Evolutionary conservation across 1,140 invertebrate species (phyloP).

Genomic region (Lasioglossum albipes): DNA sequence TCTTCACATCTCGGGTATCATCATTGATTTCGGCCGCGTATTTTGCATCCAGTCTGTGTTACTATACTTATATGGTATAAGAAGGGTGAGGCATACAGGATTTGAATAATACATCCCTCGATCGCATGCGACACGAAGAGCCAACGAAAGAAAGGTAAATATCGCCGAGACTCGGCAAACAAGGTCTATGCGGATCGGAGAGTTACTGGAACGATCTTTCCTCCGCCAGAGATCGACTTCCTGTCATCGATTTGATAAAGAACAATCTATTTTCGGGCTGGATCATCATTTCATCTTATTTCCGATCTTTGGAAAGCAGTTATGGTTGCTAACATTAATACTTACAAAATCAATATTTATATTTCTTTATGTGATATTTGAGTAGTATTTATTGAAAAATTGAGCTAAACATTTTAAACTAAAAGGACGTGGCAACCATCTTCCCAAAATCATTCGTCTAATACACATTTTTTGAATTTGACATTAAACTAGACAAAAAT

Average conservation of each 20-base stretch:
- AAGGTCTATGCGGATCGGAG: conserved; percentile 9
- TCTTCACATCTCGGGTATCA: too few relatives aligned
- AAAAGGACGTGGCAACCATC: too few relatives aligned
- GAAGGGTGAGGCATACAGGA: conserved; percentile 25
- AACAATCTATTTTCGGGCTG: neutral
- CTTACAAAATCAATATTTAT: too few relatives aligned
- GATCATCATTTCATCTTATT: neutral
- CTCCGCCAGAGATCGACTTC: neutral
- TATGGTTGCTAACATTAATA: too few relatives aligned
- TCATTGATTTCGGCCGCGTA: neutral
- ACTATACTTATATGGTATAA: conserved; percentile 19
- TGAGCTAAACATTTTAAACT: too few relatives aligned
- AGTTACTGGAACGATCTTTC: conserved; percentile 16
- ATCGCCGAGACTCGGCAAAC: conserved; percentile 34
- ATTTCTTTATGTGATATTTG: too few relatives aligned
- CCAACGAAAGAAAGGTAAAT: conserved; percentile 50
- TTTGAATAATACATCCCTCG: conserved; percentile 48
- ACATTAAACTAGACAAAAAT: too few relatives aligned
- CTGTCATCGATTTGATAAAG: neutral
- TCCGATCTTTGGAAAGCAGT: neutral
- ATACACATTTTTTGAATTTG: too few relatives aligned
- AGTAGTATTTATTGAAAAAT: too few relatives aligned
- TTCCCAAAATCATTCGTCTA: too few relatives aligned
- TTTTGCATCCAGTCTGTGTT: conserved; percentile 13
- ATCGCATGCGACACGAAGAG: conserved; percentile 42